Evolutionary conservation across 2,113 vertebrate species (phyloP).

Genomic region (Ictalurus furcatus): DNA sequence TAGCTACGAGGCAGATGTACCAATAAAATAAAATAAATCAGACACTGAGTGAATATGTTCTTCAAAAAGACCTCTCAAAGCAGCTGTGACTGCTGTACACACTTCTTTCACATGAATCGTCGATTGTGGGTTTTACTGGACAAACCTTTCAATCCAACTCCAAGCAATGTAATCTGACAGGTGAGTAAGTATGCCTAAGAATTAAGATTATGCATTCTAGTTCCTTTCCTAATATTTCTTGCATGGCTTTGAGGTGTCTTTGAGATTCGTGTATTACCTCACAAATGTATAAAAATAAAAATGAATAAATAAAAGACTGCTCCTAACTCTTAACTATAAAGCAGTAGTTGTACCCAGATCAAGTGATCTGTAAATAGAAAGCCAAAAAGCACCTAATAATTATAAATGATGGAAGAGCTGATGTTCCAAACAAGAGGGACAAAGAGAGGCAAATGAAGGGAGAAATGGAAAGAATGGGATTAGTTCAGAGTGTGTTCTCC

Average conservation of each 20-base stretch:
- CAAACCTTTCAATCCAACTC: not conserved
- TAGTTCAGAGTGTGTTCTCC: not conserved
- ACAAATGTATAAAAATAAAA: not conserved
- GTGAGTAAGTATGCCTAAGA: not conserved
- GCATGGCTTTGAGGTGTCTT: not conserved
- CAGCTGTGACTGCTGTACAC: too few species aligned
- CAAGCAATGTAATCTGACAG: not conserved
- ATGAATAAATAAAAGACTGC: too few species aligned
- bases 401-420: constrained; percentile 76
- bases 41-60: not conserved
- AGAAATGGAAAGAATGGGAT: constrained; percentile 11
- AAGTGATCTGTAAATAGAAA: constrained; percentile 79
- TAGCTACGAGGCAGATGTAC: not conserved
- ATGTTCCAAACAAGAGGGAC: constrained; percentile 62
- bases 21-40: not conserved
- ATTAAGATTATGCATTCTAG: not conserved
- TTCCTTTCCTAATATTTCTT: not conserved
- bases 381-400: constrained; percentile 76
- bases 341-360: constrained; percentile 69
- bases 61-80: too few species aligned
- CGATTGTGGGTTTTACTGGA: not conserved
- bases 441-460: constrained; percentile 1
- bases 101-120: not conserved
- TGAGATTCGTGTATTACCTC: not conserved
- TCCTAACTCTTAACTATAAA: not conserved